A percentile compares a stretch with the other conserved stretches of the same genome.
Conservation (phyloP, 2,888 invertebrate species). For the Eurois occulta region DNA sequence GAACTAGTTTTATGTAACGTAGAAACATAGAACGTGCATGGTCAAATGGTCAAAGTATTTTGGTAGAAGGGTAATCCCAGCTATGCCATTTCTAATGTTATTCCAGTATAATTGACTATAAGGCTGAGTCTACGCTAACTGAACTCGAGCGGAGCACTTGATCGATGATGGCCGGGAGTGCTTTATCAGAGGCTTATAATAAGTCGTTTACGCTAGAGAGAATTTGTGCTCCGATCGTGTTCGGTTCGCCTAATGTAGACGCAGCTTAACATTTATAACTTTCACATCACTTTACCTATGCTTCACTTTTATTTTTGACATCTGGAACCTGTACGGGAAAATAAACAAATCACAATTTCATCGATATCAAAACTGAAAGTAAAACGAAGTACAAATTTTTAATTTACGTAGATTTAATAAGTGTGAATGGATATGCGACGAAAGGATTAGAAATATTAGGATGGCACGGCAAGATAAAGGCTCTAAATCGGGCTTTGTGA, state of each 20-base stretch:
- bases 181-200: background rate
- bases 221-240: background rate
- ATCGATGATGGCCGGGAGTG: background rate
- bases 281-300: slow-evolving; percentile 14
- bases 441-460: slow-evolving; percentile 34
- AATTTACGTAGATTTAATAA: slow-evolving; percentile 13
- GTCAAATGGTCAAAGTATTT: too few species aligned
- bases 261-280: background rate
- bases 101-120: background rate
- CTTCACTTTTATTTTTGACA: slow-evolving; percentile 36
- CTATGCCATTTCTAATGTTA: background rate
- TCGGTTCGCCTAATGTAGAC: background rate
- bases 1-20: too few species aligned
- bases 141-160: background rate
- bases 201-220: background rate
- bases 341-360: slow-evolving; percentile 37
- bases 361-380: slow-evolving; percentile 18
- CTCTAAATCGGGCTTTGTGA: slow-evolving; percentile 85
- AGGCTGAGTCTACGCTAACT: background rate
- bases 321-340: slow-evolving; percentile 40
- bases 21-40: too few species aligned
- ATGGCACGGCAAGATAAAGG: slow-evolving; percentile 81
- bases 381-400: slow-evolving; percentile 23
- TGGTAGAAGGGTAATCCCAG: background rate
- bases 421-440: slow-evolving; percentile 23